Conservation (phyloP, 1,140 invertebrate species). For the Chlorops oryzae region DNA sequence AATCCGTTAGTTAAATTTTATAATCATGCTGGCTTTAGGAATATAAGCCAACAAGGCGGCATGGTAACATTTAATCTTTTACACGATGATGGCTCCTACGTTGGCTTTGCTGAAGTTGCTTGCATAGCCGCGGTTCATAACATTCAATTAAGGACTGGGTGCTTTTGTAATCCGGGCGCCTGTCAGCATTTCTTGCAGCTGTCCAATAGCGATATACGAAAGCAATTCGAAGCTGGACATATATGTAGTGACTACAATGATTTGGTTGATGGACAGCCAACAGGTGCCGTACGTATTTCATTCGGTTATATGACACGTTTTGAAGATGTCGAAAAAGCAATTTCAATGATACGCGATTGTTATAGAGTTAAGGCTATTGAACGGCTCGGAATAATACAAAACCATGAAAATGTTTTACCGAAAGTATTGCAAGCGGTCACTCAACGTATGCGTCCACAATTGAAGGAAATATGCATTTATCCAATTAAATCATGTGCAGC, state of each 20-base stretch:
- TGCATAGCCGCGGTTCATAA: slow-evolving; percentile 82
- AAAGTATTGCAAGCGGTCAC: slow-evolving; percentile 23
- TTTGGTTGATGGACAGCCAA: slow-evolving; percentile 81
- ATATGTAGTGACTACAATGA: slow-evolving; percentile 87
- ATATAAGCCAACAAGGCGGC: slow-evolving; percentile 65
- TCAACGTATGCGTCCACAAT: slow-evolving; percentile 21
- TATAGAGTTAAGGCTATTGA: slow-evolving; percentile 23
- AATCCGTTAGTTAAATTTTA: slow-evolving; percentile 66
- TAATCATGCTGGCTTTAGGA: slow-evolving; percentile 60
- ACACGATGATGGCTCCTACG: slow-evolving; percentile 66
- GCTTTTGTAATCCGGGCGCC: slow-evolving; percentile 94
- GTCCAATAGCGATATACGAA: slow-evolving; percentile 61
- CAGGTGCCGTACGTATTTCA: slow-evolving; percentile 85
- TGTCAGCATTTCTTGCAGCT: slow-evolving; percentile 78
- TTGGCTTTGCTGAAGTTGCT: slow-evolving; percentile 86
- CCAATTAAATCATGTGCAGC: slow-evolving; percentile 91
- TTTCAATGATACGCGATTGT: slow-evolving; percentile 68
- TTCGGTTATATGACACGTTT: slow-evolving; percentile 87
- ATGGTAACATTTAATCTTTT: slow-evolving; percentile 86
- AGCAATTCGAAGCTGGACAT: slow-evolving; percentile 81
- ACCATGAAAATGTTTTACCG: slow-evolving; percentile 21
- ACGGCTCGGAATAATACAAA: slow-evolving; percentile 26
- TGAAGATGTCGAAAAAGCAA: slow-evolving; percentile 64
- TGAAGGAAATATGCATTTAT: slow-evolving; percentile 73
- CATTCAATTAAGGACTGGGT: slow-evolving; percentile 85